Percentiles rank a stretch among this genome's conserved stretches.
Conservation (phyloP, 2,888 invertebrate genomes). For the Dromius quadrimaculatus region DNA sequence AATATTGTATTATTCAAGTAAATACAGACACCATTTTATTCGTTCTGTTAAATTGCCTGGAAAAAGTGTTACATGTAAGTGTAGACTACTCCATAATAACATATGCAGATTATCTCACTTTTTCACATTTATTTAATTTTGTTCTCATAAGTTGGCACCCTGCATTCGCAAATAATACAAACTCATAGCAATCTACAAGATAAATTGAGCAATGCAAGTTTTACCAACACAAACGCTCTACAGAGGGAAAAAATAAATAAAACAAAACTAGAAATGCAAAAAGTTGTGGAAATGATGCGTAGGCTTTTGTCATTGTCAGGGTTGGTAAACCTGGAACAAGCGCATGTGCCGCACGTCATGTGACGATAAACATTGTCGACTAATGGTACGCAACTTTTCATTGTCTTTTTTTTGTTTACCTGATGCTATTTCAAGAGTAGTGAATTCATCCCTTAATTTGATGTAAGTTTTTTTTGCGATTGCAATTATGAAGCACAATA, state of each 20-base stretch:
- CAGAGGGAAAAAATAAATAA: constrained; percentile 10
- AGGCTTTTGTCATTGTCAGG: constrained; percentile 18
- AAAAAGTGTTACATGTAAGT: no score
- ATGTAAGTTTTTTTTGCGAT: no score
- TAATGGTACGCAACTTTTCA: constrained; percentile 7
- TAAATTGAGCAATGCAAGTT: constrained; percentile 33
- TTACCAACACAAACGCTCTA: constrained; percentile 1
- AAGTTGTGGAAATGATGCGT: constrained; percentile 35
- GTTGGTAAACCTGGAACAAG: constrained; percentile 2
- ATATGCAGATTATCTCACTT: constrained; percentile 20
- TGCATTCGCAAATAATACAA: constrained; percentile 5
- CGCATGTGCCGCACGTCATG: constrained; percentile 7
- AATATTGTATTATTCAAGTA: no score
- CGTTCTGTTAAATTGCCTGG: no score
- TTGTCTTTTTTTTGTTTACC: constrained; percentile 1
- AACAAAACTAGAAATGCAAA: constrained; percentile 30
- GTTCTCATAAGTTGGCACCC: constrained; percentile 7
- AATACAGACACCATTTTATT: no score
- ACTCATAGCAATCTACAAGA: constrained; percentile 36
- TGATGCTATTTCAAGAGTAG: constrained; percentile 2
- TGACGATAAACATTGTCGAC: constrained; percentile 17
- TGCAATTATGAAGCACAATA: no score
- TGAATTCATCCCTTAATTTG: no score
- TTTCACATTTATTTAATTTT: constrained; percentile 25
- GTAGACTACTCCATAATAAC: no score